Evolutionary conservation across 2,888 invertebrate genomes (phyloP).

Genomic region (Nomada goodeniana): DNA sequence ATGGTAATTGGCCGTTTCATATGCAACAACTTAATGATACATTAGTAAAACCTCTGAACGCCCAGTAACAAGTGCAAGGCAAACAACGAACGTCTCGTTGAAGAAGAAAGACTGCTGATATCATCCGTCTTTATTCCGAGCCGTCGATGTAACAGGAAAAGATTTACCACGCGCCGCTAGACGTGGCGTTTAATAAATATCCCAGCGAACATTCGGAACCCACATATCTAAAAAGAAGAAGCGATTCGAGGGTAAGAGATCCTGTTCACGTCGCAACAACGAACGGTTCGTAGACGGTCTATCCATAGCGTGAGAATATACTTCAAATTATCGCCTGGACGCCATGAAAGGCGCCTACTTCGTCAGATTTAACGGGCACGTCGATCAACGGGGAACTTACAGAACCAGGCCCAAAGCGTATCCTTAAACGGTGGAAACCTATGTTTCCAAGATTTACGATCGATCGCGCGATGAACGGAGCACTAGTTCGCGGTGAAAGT

Average conservation of each 20-base stretch:
- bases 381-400: conserved; percentile 23
- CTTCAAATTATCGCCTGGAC: conserved; percentile 41
- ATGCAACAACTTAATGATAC: too few species aligned
- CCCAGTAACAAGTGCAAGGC: too few species aligned
- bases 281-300: conserved; percentile 7
- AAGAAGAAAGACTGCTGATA: too few species aligned
- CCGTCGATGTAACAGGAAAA: too few species aligned
- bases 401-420: conserved; percentile 24
- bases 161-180: too few species aligned
- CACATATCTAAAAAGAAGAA: background rate
- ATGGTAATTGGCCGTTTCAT: too few species aligned
- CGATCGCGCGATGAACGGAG: conserved; percentile 30
- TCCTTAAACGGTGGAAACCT: conserved; percentile 46
- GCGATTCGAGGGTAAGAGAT: conserved; percentile 14
- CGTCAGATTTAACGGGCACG: conserved; percentile 37
- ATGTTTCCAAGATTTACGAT: conserved; percentile 52
- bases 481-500: conserved; percentile 36
- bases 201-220: background rate
- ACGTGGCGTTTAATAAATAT: background rate
- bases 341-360: conserved; percentile 32
- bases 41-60: too few species aligned
- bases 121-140: too few species aligned
- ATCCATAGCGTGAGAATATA: conserved; percentile 47
- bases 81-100: too few species aligned
- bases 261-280: conserved; percentile 1